phyloP scores from a whole-genome alignment of 2,113 vertebrate genomes.

The Gymnobelideus leadbeateri region DNA sequence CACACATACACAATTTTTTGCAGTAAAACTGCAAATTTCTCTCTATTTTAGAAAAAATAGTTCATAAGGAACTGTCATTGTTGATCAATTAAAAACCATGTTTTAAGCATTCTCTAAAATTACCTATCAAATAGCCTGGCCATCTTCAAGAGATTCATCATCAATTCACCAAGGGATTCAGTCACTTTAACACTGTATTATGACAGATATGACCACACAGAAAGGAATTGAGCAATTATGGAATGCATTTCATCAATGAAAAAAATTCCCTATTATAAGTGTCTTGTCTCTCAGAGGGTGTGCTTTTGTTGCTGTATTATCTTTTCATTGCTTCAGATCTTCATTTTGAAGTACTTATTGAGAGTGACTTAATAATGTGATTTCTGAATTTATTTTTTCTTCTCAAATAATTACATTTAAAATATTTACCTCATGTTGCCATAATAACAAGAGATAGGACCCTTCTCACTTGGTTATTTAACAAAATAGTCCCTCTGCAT shows the following conservation, averaged over 20 bases:
- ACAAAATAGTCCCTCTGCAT: neutral
- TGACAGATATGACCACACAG: neutral
- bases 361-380: neutral
- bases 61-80: slow-evolving; percentile 31
- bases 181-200: neutral
- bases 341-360: slow-evolving; percentile 28
- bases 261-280: neutral
- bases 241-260: neutral
- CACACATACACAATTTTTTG: neutral
- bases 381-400: slow-evolving; percentile 49
- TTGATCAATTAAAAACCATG: slow-evolving; percentile 68
- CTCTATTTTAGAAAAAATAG: slow-evolving; percentile 37
- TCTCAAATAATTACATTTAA: slow-evolving; percentile 29
- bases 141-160: slow-evolving; percentile 66
- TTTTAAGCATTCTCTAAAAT: slow-evolving; percentile 69
- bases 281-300: slow-evolving; percentile 34
- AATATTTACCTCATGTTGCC: slow-evolving; percentile 5
- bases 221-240: neutral
- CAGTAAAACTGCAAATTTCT: slow-evolving; percentile 23
- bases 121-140: slow-evolving; percentile 60
- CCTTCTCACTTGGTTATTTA: neutral
- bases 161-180: neutral
- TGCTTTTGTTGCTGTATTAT: slow-evolving; percentile 23
- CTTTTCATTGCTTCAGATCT: neutral
- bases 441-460: neutral